Percentiles rank a stretch among this genome's conserved stretches.
phyloP scores from a whole-genome alignment of 2,113 vertebrate genomes.

The Phylloscopus trochiloides region DNA sequence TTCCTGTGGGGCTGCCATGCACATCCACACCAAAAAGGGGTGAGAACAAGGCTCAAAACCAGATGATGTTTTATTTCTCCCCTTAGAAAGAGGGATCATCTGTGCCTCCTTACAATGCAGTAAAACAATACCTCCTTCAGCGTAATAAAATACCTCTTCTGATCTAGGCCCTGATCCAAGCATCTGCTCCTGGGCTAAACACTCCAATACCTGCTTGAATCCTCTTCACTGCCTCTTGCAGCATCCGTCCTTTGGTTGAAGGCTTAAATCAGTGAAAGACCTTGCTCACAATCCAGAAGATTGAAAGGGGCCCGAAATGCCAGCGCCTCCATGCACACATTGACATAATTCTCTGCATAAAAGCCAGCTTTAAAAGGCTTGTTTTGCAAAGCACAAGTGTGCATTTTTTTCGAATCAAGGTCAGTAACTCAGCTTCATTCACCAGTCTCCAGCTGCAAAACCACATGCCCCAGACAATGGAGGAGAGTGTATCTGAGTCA shows the following conservation, averaged over 20 bases:
- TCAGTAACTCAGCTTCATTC: constrained; percentile 55
- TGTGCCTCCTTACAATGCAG: background rate
- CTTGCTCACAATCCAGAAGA: background rate
- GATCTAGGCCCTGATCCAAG: constrained; percentile 14
- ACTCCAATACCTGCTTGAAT: constrained; percentile 24
- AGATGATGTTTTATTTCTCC: background rate
- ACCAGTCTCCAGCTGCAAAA: constrained; percentile 47
- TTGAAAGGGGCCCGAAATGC: constrained; percentile 14
- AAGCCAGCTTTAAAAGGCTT: constrained; percentile 32
- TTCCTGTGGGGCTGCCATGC: background rate
- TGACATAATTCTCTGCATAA: constrained; percentile 24
- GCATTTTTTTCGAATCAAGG: background rate
- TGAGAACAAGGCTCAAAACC: background rate
- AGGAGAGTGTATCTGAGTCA: background rate
- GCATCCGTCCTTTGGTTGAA: background rate
- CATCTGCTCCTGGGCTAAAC: background rate
- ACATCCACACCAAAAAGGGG: background rate
- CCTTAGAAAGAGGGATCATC: background rate
- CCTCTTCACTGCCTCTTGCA: constrained; percentile 13
- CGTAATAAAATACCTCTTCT: background rate
- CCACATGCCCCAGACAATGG: constrained; percentile 5
- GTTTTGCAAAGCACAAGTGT: background rate
- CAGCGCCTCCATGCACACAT: background rate
- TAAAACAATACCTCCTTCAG: constrained; percentile 1
- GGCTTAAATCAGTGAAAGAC: constrained; percentile 3